A percentile compares a stretch with the other conserved stretches of the same genome.
phyloP scores from a whole-genome alignment of 2,113 vertebrate genomes.

The Syngnathus floridae region DNA sequence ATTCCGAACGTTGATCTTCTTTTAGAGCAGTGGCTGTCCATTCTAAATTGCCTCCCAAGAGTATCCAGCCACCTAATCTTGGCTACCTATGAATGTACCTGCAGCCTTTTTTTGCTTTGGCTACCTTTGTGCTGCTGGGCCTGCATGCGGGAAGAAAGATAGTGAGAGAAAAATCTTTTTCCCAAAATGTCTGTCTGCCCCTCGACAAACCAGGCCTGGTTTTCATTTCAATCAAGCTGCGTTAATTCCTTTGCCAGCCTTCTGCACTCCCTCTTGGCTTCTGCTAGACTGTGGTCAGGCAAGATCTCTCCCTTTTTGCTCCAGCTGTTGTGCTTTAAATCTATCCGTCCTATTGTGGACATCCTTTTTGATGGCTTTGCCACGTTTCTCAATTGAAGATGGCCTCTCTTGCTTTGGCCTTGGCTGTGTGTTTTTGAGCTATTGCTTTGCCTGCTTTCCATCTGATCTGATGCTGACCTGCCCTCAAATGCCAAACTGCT shows the following conservation, averaged over 20 bases:
- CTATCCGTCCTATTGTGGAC: constrained; percentile 38
- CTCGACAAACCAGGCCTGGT: constrained; percentile 21
- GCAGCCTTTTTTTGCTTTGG: background rate
- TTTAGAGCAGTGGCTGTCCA: background rate
- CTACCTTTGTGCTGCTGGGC: background rate
- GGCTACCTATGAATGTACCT: constrained; percentile 12
- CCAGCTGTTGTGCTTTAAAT: constrained; percentile 67
- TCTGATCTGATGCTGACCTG: constrained; percentile 22
- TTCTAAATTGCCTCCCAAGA: constrained; percentile 14
- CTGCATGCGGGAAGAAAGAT: constrained; percentile 8
- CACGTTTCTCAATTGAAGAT: constrained; percentile 43
- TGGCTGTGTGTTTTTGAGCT: constrained; percentile 25
- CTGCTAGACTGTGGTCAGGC: constrained; percentile 29
- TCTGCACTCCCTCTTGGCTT: constrained; percentile 38
- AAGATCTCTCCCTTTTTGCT: constrained; percentile 43
- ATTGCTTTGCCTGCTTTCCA: constrained; percentile 4
- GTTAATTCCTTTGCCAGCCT: constrained; percentile 29
- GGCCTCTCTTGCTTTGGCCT: constrained; percentile 34
- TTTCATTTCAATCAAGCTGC: constrained; percentile 30
- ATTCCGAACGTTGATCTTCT: background rate
- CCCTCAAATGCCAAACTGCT: constrained; percentile 16
- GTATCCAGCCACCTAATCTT: background rate
- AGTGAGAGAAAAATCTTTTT: constrained; percentile 8
- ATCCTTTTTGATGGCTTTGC: constrained; percentile 52
- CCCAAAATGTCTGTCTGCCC: background rate